Base-by-base conservation (phyloP, 2,888 invertebrate species). In the Geotrupes spiniger region DNA sequence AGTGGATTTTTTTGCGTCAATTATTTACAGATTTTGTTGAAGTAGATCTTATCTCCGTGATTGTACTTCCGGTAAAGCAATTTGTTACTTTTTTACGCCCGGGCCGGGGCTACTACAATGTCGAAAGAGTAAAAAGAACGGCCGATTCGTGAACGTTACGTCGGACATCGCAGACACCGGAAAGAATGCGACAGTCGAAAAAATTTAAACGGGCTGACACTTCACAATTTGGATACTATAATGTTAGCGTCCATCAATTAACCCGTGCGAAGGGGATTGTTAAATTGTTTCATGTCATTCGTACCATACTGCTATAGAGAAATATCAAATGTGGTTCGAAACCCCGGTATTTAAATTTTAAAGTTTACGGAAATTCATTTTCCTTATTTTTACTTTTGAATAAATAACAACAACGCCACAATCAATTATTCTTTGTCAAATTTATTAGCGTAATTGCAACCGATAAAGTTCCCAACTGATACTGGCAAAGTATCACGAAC, bases 401-500 rank as follows among this genome's bases (percentile, higher is more conserved):
- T n/a, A n/a, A n/a, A n/a, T n/a, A n/a, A n/a, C n/a, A n/a, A n/a
- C n/a, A n/a, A n/a, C n/a, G n/a, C n/a, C n/a, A n/a, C n/a, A n/a
- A n/a, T n/a, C n/a, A n/a, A n/a, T n/a, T n/a, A n/a, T n/a, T n/a
- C n/a, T n/a, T n/a, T n/a, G n/a, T n/a, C n/a, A n/a, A n/a, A n/a
- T n/a, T n/a, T n/a, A n/a, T n/a, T n/a, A n/a, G n/a, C n/a, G n/a
- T 21, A 21, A 4, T 21, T 36, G 14, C 11, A 11, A n/a, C 3
- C 36, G 8, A 12, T 36, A 36, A 11, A 12, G n/a, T 6, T 21
- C 21, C 21, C 3, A 21, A 3, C 3, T 21, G 49, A 54, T 56
- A 51, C 56, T 56, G 58, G 59, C 57, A 57, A 59, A 60, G 58
- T 60, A 59, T 51, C 57, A 53, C 46, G 52, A 51, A 46, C 51